Evolutionary conservation across 2,797 vertebrate species (phyloP), one percentile per base, ranked within the genome.

Genomic region (Pantherophis vulpinus): DNA sequence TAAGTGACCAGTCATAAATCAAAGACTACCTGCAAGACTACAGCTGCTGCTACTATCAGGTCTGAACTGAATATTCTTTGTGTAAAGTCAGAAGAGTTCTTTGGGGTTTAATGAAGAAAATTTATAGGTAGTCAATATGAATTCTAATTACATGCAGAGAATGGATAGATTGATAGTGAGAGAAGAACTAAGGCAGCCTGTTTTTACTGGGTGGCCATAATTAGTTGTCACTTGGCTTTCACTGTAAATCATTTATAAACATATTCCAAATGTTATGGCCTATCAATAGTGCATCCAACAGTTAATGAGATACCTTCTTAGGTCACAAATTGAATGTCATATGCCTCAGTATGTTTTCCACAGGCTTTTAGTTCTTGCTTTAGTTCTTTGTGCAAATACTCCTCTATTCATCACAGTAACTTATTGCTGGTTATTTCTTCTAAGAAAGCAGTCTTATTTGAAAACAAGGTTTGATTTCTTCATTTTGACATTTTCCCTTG

Each of bases 221-320:
- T 97, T 96, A 51, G n/a, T 95, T 97, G 94, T 95, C 95, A 97
- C 95, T 95, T 95, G 95, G 94, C 86, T 95, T 90, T 96, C 95
- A 95, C 90, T 96, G 94, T 96, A 95, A 97, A 95, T 97, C 89
- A 47, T 97, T 97, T 96, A 94, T 97, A 97, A 97, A 96, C 94
- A 97, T 95, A 95, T 93, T 94, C 90, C 91, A 95, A 95, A n/a
- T 56, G 94, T 94, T 96, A 96, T 86, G 83, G 94, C 95, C 95
- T 97, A 96, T 97, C 96, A 97, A 93, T 96, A 96, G 97, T 93
- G 90, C 95, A 12, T 55, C 95, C 96, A 95, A 97, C 96, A 95
- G 92, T 97, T 98, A 98, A 97, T 96, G 97, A 98, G 97, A 95
- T 97, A 94, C 89, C 95, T 97, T 96, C 95, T 96, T 94, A 95